Percentiles rank a stretch among this genome's conserved stretches.
These are phyloP conservation scores for Stenopsyche tienmushanensis DNA, from an alignment of 1,140 invertebrate species.

Conservation along the genomic window DNA sequence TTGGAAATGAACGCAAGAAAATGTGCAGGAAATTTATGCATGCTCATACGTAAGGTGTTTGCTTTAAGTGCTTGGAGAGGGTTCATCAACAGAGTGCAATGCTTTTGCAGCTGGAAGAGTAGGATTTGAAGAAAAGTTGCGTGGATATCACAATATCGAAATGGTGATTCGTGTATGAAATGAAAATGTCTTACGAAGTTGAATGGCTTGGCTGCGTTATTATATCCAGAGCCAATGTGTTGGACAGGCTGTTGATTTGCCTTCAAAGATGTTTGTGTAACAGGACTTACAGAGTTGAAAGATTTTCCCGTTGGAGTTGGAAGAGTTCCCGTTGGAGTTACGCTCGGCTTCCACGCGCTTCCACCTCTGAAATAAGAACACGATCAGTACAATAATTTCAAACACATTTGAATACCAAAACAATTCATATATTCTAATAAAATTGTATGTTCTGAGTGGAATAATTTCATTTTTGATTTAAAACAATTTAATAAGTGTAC, in stretches of 20 bases:
- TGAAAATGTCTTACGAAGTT: constrained; percentile 49
- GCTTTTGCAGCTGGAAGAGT: no score
- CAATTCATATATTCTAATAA: constrained; percentile 2
- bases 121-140: no score
- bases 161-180: neutral
- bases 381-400: neutral
- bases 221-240: constrained; percentile 82
- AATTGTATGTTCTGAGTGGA: no score
- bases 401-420: neutral
- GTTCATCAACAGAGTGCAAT: no score
- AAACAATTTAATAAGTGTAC: no score
- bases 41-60: no score
- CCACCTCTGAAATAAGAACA: constrained; percentile 68
- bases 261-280: constrained; percentile 87
- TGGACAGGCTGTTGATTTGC: constrained; percentile 67
- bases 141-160: no score
- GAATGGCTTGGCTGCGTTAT: constrained; percentile 83
- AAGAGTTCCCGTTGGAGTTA: constrained; percentile 68
- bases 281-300: constrained; percentile 62
- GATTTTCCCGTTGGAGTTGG: constrained; percentile 62
- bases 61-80: no score
- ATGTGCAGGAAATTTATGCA: no score
- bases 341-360: constrained; percentile 76
- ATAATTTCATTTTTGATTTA: neutral
- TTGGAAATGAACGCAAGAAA: no score